Conservation (phyloP, 2,113 vertebrate species). For the Elephas maximus region DNA sequence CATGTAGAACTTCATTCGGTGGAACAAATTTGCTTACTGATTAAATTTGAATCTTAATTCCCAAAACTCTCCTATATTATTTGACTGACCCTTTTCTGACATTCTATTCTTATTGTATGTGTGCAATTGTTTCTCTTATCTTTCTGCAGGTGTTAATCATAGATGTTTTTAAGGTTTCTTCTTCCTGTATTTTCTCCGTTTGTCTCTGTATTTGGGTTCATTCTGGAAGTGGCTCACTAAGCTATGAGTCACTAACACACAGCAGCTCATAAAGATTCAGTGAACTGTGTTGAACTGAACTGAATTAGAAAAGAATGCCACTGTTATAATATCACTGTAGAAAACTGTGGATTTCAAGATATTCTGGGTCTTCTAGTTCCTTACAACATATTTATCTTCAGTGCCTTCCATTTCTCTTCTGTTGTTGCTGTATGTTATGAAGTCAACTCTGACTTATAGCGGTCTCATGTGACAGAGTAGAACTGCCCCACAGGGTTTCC, state of each 20-base stretch:
- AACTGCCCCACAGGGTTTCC: too few relatives aligned
- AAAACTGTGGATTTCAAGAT: neutral
- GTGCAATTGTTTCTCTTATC: neutral
- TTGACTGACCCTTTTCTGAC: neutral
- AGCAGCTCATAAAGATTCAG: neutral
- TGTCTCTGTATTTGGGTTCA: neutral
- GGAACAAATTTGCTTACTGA: neutral
- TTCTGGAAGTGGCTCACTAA: neutral
- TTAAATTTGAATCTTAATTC: neutral
- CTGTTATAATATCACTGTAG: neutral
- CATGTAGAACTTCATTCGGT: too few relatives aligned
- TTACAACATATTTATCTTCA: neutral
- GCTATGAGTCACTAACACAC: neutral
- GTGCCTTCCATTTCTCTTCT: neutral
- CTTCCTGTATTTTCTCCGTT: neutral
- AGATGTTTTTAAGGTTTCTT: neutral
- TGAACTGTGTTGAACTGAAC: too few relatives aligned
- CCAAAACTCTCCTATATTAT: neutral
- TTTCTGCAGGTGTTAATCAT: neutral
- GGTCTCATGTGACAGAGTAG: too few relatives aligned
- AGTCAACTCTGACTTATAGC: neutral
- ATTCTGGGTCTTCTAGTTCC: neutral
- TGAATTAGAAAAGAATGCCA: neutral
- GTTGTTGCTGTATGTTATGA: neutral
- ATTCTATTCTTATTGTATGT: neutral